These are phyloP conservation scores for Theristicus caerulescens DNA, from an alignment of 2,113 vertebrate genomes.

Conservation along the genomic window DNA sequence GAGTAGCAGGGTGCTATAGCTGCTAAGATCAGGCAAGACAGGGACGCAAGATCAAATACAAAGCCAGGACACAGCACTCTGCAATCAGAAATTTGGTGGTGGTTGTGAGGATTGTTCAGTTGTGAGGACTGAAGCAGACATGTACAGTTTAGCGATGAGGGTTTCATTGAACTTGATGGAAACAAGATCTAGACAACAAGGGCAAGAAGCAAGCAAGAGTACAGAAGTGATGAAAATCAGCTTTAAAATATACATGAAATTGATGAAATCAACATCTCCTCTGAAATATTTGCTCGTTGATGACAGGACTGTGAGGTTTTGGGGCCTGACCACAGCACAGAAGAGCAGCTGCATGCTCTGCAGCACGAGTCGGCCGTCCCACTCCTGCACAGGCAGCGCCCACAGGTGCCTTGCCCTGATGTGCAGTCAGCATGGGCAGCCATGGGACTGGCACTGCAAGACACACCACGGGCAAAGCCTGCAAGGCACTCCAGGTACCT, in stretches of 20 bases:
- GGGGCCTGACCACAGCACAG: rapidly evolving
- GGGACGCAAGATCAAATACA: background rate
- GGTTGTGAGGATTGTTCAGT: background rate
- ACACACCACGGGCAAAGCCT: no score
- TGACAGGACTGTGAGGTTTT: background rate
- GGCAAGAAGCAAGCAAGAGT: background rate
- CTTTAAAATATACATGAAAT: background rate
- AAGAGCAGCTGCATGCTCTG: background rate
- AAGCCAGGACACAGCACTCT: background rate
- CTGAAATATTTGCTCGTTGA: background rate
- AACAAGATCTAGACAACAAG: background rate
- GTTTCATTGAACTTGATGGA: background rate
- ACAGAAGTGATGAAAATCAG: background rate
- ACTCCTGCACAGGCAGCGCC: rapidly evolving
- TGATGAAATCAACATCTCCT: background rate
- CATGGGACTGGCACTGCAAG: rapidly evolving
- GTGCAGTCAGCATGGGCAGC: rapidly evolving
- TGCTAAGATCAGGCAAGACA: background rate
- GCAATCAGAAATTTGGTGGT: background rate
- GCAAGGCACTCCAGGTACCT: background rate
- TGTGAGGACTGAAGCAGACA: background rate
- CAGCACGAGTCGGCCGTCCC: rapidly evolving
- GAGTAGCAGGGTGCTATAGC: background rate
- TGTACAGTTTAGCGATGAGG: background rate
- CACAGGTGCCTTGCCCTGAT: rapidly evolving